A percentile compares a stretch with the other conserved stretches of the same genome.
phyloP scores from a whole-genome alignment of 2,888 invertebrate species.

The Lepidocyrtoides sp. region DNA sequence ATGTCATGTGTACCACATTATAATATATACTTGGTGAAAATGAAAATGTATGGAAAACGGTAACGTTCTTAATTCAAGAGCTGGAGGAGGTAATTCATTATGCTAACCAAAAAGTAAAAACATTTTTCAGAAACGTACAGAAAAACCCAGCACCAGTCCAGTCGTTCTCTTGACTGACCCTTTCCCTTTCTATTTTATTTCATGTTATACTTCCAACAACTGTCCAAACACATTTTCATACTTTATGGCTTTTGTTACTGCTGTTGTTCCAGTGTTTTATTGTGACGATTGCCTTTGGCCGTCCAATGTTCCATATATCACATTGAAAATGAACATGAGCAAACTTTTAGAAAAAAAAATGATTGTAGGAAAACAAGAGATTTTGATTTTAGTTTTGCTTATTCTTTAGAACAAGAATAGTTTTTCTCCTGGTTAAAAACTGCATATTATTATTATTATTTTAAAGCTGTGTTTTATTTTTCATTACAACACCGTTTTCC shows the following conservation, averaged over 20 bases:
- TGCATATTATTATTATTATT: constrained; percentile 40
- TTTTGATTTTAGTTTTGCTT: constrained; percentile 39
- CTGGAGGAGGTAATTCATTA: constrained; percentile 68
- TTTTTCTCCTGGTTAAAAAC: constrained; percentile 39
- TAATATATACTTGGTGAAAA: constrained; percentile 27
- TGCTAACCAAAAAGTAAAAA: constrained; percentile 63
- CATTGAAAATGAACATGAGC: not conserved
- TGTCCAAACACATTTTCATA: constrained; percentile 17
- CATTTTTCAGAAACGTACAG: constrained; percentile 39
- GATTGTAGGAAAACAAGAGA: not conserved
- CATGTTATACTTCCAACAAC: constrained; percentile 11
- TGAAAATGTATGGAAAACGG: constrained; percentile 32
- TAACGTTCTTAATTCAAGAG: constrained; percentile 38
- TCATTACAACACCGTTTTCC: constrained; percentile 73
- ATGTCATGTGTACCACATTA: constrained; percentile 64
- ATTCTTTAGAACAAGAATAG: constrained; percentile 24
- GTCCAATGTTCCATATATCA: constrained; percentile 38
- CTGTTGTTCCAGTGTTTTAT: not conserved
- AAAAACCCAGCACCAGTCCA: constrained; percentile 60
- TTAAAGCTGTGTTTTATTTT: constrained; percentile 33
- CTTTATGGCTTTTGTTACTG: not conserved
- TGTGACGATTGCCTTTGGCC: constrained; percentile 52
- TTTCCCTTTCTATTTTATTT: constrained; percentile 12
- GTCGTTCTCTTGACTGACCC: constrained; percentile 30
- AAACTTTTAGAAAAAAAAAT: not conserved